phyloP scores from a whole-genome alignment of 2,113 vertebrate species.

The Oostethus manadensis region DNA sequence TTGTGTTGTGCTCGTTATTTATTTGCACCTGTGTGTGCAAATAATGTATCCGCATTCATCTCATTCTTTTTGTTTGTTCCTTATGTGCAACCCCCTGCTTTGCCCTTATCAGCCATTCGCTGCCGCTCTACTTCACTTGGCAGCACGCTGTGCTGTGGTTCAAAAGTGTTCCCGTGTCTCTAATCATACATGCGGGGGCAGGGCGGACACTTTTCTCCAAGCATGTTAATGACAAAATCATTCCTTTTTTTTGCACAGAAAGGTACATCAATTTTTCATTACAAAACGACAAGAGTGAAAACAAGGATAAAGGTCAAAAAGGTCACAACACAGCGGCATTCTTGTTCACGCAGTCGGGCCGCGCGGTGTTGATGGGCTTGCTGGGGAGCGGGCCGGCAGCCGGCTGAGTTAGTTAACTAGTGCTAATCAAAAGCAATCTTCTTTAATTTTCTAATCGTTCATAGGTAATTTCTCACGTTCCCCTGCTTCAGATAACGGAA shows the following conservation, averaged over 20 bases:
- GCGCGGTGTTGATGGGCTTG: conserved; percentile 31
- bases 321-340: not conserved
- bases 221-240: conserved; percentile 23
- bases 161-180: not conserved
- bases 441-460: conserved; percentile 54
- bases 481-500: conserved; percentile 33
- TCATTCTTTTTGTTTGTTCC: not conserved
- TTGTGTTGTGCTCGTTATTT: conserved; percentile 6
- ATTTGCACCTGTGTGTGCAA: conserved; percentile 1
- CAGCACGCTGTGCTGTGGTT: not conserved
- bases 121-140: conserved; percentile 7
- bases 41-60: conserved; percentile 9
- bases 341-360: conserved; percentile 32
- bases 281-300: conserved; percentile 22
- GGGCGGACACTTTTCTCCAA: conserved; percentile 4
- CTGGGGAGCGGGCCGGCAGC: conserved; percentile 31
- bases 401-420: conserved; percentile 55
- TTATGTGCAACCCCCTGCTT: conserved; percentile 8
- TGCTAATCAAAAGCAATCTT: conserved; percentile 61
- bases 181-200: conserved; percentile 15
- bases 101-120: conserved; percentile 36
- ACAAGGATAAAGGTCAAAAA: not conserved
- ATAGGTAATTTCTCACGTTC: conserved; percentile 39
- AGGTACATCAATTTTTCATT: conserved; percentile 26
- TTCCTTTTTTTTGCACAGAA: conserved; percentile 5